phyloP scores from a whole-genome alignment of 2,888 invertebrate genomes.

The Aspidiotus destructor region DNA sequence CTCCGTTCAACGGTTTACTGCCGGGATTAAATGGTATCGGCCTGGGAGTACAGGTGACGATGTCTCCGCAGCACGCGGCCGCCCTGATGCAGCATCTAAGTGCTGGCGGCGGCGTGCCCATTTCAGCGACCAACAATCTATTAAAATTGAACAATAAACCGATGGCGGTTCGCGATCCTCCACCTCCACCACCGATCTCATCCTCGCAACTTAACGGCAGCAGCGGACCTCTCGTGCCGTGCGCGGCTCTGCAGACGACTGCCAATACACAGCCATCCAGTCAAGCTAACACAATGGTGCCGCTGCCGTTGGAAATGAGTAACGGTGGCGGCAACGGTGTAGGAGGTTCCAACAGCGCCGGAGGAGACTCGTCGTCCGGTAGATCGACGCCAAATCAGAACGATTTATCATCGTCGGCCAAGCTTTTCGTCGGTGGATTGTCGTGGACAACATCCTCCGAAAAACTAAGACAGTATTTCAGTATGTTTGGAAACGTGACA shows the following conservation, averaged over 20 bases:
- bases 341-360: constrained; percentile 44
- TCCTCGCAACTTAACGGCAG: constrained; percentile 34
- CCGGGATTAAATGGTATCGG: constrained; percentile 39
- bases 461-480: constrained; percentile 83
- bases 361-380: constrained; percentile 49
- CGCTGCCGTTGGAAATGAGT: constrained; percentile 31
- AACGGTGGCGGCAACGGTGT: not conserved
- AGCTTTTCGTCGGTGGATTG: constrained; percentile 81
- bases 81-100: constrained; percentile 32
- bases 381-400: constrained; percentile 42
- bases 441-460: constrained; percentile 91
- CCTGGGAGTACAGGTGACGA: constrained; percentile 37
- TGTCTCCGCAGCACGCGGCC: constrained; percentile 37
- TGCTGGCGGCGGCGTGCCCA: constrained; percentile 26
- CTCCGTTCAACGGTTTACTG: constrained; percentile 38
- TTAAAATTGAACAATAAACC: constrained; percentile 32
- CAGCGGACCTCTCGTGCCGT: constrained; percentile 18
- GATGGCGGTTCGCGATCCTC: constrained; percentile 26
- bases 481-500: constrained; percentile 82
- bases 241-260: constrained; percentile 10
- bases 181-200: constrained; percentile 20
- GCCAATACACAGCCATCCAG: constrained; percentile 15
- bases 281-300: constrained; percentile 29
- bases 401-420: constrained; percentile 66
- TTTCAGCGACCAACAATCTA: constrained; percentile 29